Base-by-base conservation (phyloP, 2,797 vertebrate species). In the Mus spretus region DNA sequence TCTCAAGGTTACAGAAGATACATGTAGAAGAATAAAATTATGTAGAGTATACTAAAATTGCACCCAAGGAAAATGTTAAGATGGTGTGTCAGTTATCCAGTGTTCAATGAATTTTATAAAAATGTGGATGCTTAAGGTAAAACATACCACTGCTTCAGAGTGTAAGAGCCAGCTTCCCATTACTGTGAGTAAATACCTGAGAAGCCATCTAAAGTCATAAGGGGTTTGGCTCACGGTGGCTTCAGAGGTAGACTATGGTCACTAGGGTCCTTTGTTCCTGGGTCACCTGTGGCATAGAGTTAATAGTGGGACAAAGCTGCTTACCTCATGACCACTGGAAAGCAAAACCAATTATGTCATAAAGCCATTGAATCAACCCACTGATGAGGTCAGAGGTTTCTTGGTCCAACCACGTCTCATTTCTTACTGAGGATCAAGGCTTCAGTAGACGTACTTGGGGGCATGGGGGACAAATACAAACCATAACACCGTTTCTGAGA, bases 71-170 rank as follows among this genome's bases (percentile, higher is more conserved):
- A 94, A 88, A 93, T 82, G 4, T 72, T 75, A 78, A 86, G 57
- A 77, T 3, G 28, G 6, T 13, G 1, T 77, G 12, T 59, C 47
- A 70, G 15, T 31, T 77, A 53, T 24, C 17, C 85, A 50, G 26
- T 89, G 40, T n/a, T 6, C 63, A 92, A 93, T 55, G 90, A 90
- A 88, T 75, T 63, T 55, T 13, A 40, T 53, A 12, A 67, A 90
- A 53, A 72, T 37, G 9, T 28, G 87, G 50, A 70, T 10, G 17
- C 50, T 89, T 86, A 70, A 82, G 40, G 4, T 81, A 75, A 72
- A 37, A 81, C 91, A 79, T 1, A 57, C 0, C 61, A 79, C 17
- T 47, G 63, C 31, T 59, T 84, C 47, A 37, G n/a, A 34, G 65
- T 90, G 22, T 79, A 59, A 34, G 57, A 53, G 44, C 40, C 59